Evolutionary conservation across 2,797 vertebrate genomes (phyloP).

Genomic region (Pipistrellus nathusii): DNA sequence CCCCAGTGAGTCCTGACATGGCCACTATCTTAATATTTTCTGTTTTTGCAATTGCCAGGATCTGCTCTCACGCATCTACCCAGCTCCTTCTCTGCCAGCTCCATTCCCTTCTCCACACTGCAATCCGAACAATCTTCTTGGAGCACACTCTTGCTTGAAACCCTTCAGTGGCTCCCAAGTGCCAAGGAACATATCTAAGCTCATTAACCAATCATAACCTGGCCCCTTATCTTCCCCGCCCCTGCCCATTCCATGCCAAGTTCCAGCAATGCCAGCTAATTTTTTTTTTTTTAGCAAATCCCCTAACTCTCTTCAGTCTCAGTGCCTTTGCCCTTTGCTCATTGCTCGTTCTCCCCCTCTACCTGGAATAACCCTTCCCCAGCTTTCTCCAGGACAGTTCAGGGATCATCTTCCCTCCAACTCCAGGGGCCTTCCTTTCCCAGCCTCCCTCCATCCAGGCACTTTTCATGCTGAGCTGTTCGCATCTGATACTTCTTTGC

Average conservation of each 20-base stretch:
- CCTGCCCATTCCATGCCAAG: background rate
- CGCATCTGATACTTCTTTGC: constrained; percentile 39
- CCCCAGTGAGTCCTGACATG: background rate
- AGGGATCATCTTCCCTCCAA: background rate
- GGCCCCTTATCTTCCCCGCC: background rate
- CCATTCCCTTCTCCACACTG: background rate
- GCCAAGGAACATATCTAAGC: background rate
- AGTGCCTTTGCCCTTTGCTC: background rate
- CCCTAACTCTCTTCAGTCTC: background rate
- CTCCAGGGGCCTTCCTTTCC: background rate
- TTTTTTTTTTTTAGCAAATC: background rate
- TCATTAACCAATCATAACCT: background rate
- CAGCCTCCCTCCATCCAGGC: background rate
- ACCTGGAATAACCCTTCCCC: background rate
- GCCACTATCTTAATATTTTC: background rate
- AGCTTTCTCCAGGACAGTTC: background rate
- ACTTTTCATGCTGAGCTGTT: background rate
- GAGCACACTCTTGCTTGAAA: constrained; percentile 20
- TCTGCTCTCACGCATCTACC: background rate
- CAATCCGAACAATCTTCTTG: background rate
- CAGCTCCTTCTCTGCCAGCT: background rate
- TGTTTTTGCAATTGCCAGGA: background rate
- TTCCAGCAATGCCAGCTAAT: background rate
- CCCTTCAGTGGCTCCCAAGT: background rate
- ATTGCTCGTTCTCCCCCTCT: background rate